These are phyloP conservation scores for Thumatha senex DNA, from an alignment of 2,888 invertebrate species.

Conservation along the genomic window DNA sequence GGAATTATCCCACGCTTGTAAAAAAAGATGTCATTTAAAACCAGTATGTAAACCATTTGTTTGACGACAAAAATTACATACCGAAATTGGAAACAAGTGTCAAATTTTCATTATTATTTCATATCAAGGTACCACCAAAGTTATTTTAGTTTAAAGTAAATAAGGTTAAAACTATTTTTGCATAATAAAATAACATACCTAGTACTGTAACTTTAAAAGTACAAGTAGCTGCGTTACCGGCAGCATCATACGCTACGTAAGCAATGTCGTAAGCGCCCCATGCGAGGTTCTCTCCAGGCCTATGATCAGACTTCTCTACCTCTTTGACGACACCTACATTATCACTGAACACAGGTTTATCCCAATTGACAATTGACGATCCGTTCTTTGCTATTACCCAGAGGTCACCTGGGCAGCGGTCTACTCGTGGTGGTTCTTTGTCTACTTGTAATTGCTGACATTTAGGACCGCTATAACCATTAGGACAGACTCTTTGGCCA, in stretches of 20 bases:
- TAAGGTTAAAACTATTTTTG: too few species aligned
- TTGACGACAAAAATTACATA: too few species aligned
- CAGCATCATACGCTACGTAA: slow-evolving; percentile 96
- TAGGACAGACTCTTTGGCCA: slow-evolving; percentile 94
- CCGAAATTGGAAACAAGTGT: too few species aligned
- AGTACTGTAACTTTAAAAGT: slow-evolving; percentile 95
- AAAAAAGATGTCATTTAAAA: too few species aligned
- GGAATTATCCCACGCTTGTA: too few species aligned
- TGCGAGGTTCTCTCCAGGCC: slow-evolving; percentile 93
- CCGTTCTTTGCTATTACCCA: slow-evolving; percentile 97
- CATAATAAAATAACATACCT: slow-evolving; percentile 82
- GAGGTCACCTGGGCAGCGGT: slow-evolving; percentile 96
- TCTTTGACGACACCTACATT: slow-evolving; percentile 92
- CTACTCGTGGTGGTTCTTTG: slow-evolving; percentile 93
- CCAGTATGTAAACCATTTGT: too few species aligned
- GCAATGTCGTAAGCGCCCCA: slow-evolving; percentile 97
- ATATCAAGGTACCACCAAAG: too few species aligned
- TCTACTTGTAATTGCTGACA: slow-evolving; percentile 93
- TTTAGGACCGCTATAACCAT: slow-evolving; percentile 93
- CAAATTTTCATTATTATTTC: too few species aligned
- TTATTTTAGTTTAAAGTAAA: too few species aligned
- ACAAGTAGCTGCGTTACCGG: slow-evolving; percentile 95
- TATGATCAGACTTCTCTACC: slow-evolving; percentile 93
- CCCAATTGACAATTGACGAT: slow-evolving; percentile 95
- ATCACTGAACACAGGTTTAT: slow-evolving; percentile 95